phyloP scores from a whole-genome alignment of 2,113 vertebrate species.

The Xenopus laevis region DNA sequence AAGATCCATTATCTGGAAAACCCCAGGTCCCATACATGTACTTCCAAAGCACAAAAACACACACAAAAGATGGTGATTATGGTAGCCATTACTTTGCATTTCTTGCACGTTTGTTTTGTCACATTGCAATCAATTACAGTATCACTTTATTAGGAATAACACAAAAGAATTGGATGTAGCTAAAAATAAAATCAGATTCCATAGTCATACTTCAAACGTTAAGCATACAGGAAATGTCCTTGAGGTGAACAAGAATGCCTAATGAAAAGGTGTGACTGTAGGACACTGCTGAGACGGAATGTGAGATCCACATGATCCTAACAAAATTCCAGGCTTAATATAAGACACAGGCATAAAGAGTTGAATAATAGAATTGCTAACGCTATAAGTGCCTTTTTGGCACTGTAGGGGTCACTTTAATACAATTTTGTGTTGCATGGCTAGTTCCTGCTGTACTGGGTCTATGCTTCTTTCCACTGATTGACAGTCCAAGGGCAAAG shows the following conservation, averaged over 20 bases:
- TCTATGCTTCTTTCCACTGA: constrained; percentile 23
- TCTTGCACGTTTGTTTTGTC: too few species aligned
- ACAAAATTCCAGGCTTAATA: constrained; percentile 33
- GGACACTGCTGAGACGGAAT: constrained; percentile 19
- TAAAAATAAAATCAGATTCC: constrained; percentile 19
- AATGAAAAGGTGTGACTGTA: constrained; percentile 28
- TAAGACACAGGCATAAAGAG: constrained; percentile 33
- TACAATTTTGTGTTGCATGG: constrained; percentile 39
- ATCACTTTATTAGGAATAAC: too few species aligned
- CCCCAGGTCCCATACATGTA: too few species aligned
- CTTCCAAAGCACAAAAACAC: too few species aligned
- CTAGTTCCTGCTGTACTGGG: constrained; percentile 25
- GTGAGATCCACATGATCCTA: constrained; percentile 34
- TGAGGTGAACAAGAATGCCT: constrained; percentile 33
- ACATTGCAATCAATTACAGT: too few species aligned
- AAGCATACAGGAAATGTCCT: constrained; percentile 25
- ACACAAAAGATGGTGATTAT: too few species aligned
- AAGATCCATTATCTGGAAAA: too few species aligned
- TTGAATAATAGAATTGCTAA: constrained; percentile 38
- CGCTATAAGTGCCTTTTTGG: constrained; percentile 22
- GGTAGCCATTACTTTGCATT: too few species aligned
- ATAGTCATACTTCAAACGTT: constrained; percentile 13
- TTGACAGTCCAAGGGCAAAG: constrained; percentile 36
- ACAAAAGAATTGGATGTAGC: neutral
- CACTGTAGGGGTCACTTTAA: constrained; percentile 39